Percentiles rank a stretch among this genome's conserved stretches.
Evolutionary conservation across 1,140 invertebrate genomes (phyloP).

Genomic region (Drosophila bipectinata): DNA sequence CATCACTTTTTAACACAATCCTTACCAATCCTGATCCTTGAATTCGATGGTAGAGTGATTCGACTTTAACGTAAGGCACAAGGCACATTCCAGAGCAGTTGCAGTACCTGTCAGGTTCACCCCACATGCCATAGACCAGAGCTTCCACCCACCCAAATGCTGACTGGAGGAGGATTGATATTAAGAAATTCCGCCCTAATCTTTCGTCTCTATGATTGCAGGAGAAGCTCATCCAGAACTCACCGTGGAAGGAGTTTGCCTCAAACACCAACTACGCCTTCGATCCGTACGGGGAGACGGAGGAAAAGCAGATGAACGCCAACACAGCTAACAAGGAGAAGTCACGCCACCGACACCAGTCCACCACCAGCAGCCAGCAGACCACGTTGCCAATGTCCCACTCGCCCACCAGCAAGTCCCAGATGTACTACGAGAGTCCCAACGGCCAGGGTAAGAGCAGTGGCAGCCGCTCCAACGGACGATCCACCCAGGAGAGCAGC

Average conservation of each 20-base stretch:
- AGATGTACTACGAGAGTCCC: conserved; percentile 77
- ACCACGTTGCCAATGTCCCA: conserved; percentile 83
- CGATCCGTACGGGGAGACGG: conserved; percentile 91
- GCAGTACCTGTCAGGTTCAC: conserved; percentile 28
- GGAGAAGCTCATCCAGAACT: conserved; percentile 92
- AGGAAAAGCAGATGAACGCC: conserved; percentile 87
- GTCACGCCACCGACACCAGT: conserved; percentile 60
- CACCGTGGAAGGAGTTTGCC: conserved; percentile 94
- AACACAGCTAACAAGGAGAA: conserved; percentile 79
- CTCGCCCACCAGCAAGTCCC: conserved; percentile 82
- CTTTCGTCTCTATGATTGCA: conserved; percentile 83
- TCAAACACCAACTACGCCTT: conserved; percentile 94
- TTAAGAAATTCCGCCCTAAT: not conserved
- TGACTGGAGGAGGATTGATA: conserved; percentile 68
- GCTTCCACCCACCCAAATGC: conserved; percentile 61
- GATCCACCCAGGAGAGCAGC: conserved; percentile 77
- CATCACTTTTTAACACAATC: not conserved
- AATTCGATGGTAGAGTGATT: conserved; percentile 6
- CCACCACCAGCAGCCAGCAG: conserved; percentile 71
- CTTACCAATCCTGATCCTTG: not conserved
- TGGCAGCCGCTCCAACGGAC: conserved; percentile 57
- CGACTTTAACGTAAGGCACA: conserved; percentile 50
- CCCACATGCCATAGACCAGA: not conserved
- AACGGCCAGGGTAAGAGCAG: conserved; percentile 48
- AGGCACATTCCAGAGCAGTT: conserved; percentile 49